Percentiles rank a stretch among this genome's conserved stretches.
Evolutionary conservation across 2,888 invertebrate genomes (phyloP).

Genomic region (Cryptus armator): DNA sequence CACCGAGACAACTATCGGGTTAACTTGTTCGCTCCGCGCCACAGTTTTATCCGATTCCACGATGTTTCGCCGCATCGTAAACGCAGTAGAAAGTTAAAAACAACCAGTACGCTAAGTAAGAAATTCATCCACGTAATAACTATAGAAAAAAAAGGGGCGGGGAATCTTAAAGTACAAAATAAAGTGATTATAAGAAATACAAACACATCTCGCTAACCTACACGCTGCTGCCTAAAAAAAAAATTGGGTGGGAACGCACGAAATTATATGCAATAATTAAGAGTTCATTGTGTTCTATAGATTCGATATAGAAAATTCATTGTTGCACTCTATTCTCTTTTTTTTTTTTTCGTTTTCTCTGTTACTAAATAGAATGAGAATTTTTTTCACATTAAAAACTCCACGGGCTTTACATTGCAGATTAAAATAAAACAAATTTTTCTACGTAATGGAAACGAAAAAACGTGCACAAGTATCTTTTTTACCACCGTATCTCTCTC

Average conservation of each 20-base stretch:
- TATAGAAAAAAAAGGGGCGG: constrained; percentile 77
- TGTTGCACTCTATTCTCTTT: constrained; percentile 58
- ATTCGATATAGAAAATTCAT: constrained; percentile 72
- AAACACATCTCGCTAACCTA: constrained; percentile 82
- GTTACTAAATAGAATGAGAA: constrained; percentile 70
- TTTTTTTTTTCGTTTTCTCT: constrained; percentile 1
- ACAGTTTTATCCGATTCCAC: constrained; percentile 53
- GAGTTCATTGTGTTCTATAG: constrained; percentile 66
- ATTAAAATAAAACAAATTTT: constrained; percentile 51
- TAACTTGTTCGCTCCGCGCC: constrained; percentile 51
- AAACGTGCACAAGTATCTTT: constrained; percentile 46
- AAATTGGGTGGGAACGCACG: constrained; percentile 77
- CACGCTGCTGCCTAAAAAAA: constrained; percentile 78
- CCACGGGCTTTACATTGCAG: constrained; percentile 34
- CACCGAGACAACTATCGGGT: constrained; percentile 23
- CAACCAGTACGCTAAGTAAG: constrained; percentile 82
- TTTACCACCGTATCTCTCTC: constrained; percentile 27
- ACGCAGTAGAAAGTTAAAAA: constrained; percentile 82
- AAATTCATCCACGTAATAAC: constrained; percentile 80
- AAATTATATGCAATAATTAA: constrained; percentile 72
- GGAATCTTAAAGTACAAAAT: constrained; percentile 80
- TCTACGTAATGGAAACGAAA: constrained; percentile 58
- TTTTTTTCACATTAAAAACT: constrained; percentile 69
- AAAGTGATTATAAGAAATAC: constrained; percentile 83
- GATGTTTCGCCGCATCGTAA: constrained; percentile 69